Conservation (phyloP, 92 coral and sea anemone genomes). For the Palythoa grandis region DNA sequence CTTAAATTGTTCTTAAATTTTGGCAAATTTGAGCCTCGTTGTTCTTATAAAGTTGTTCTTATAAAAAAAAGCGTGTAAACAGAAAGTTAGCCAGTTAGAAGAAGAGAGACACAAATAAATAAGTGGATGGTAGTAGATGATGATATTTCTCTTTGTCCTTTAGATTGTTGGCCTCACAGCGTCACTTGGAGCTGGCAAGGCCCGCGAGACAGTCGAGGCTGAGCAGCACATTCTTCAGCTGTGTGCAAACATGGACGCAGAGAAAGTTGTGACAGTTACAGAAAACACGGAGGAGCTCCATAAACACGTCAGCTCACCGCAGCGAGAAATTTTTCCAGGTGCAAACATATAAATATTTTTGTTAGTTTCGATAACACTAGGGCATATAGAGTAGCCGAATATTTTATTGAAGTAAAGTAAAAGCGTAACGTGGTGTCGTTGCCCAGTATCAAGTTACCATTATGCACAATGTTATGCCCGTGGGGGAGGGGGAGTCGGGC, state of each 20-base stretch:
- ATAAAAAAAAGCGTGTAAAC: too few relatives aligned
- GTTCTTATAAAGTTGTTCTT: too few relatives aligned
- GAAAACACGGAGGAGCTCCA: slow-evolving; percentile 61
- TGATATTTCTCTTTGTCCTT: slow-evolving; percentile 4
- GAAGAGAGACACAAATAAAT: too few relatives aligned
- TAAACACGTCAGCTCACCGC: slow-evolving; percentile 56
- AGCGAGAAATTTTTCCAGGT: slow-evolving; percentile 50
- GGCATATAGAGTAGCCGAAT: neutral
- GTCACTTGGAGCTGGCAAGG: slow-evolving; percentile 93
- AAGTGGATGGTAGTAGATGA: too few relatives aligned
- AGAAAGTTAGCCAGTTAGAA: too few relatives aligned
- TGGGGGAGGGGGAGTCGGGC: too few relatives aligned
- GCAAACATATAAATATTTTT: neutral
- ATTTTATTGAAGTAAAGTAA: too few relatives aligned
- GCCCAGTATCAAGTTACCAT: too few relatives aligned
- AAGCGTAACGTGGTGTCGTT: too few relatives aligned
- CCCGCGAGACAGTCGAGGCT: slow-evolving; percentile 62
- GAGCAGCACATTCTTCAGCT: slow-evolving; percentile 71
- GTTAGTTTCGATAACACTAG: neutral
- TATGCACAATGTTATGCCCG: too few relatives aligned
- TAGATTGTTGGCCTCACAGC: slow-evolving; percentile 93
- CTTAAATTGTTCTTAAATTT: too few relatives aligned
- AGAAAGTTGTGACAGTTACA: slow-evolving; percentile 67
- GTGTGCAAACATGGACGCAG: slow-evolving; percentile 86
- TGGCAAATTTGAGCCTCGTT: too few relatives aligned